Evolutionary conservation across 2,113 vertebrate species (phyloP).

Genomic region (Aleadryas rufinucha): DNA sequence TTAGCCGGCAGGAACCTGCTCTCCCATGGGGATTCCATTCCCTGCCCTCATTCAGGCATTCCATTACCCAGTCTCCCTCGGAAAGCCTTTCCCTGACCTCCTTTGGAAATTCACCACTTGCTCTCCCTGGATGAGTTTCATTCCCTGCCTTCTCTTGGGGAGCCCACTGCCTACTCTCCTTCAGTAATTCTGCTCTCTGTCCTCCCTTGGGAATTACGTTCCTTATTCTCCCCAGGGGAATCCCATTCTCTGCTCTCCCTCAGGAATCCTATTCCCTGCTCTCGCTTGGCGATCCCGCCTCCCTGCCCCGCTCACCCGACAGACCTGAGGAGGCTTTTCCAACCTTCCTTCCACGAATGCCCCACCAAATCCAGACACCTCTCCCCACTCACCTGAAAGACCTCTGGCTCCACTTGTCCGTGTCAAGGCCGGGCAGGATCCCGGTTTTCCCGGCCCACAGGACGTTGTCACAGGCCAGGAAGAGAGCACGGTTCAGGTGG

Average conservation of each 20-base stretch:
- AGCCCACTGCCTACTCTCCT: background rate
- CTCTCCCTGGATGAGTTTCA: background rate
- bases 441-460: constrained; percentile 86
- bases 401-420: constrained; percentile 89
- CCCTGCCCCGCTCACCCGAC: background rate
- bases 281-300: too few species aligned
- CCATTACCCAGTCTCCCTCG: background rate
- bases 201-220: background rate
- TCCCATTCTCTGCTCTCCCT: background rate
- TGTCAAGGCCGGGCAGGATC: constrained; percentile 76
- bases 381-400: constrained; percentile 81
- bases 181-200: background rate
- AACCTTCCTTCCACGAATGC: too few species aligned
- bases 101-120: background rate
- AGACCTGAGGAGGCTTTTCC: too few species aligned
- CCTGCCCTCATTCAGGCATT: background rate
- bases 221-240: background rate
- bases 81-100: background rate
- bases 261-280: background rate
- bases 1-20: background rate
- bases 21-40: background rate
- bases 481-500: constrained; percentile 91
- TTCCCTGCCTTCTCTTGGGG: background rate
- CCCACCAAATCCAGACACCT: background rate
- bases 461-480: constrained; percentile 92